These are phyloP conservation scores for Boleophthalmus pectinirostris DNA, from an alignment of 2,113 vertebrate genomes.

Conservation along the genomic window DNA sequence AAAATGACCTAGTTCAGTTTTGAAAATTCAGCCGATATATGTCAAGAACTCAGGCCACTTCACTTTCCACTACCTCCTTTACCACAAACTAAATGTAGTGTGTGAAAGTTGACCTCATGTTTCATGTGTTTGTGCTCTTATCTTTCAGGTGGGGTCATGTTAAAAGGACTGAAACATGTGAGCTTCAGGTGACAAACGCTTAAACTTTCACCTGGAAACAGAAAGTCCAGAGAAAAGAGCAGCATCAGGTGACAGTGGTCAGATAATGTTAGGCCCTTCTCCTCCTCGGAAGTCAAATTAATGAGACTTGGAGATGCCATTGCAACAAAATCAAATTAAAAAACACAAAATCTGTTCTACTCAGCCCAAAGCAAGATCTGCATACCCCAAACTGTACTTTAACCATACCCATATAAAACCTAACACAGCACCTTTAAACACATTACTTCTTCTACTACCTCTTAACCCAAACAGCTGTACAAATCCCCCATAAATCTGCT, in stretches of 20 bases:
- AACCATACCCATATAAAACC: background rate
- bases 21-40: too few relatives aligned
- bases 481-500: slow-evolving; percentile 5
- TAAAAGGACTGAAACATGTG: background rate
- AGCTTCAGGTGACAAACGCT: background rate
- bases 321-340: too few relatives aligned
- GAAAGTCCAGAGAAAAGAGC: background rate
- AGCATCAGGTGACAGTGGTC: background rate
- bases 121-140: background rate
- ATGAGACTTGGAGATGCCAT: too few relatives aligned
- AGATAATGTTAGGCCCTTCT: background rate
- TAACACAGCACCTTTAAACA: background rate
- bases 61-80: too few relatives aligned
- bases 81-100: too few relatives aligned
- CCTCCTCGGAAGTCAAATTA: too few relatives aligned
- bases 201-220: background rate
- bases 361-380: too few relatives aligned
- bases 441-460: background rate
- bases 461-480: slow-evolving; percentile 2
- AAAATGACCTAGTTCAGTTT: too few relatives aligned
- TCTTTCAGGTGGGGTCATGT: background rate
- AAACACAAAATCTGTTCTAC: too few relatives aligned
- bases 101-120: background rate
- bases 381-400: background rate
- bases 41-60: too few relatives aligned